Evolutionary conservation across 2,888 invertebrate species (phyloP).

Genomic region (Orthosia gracilis): DNA sequence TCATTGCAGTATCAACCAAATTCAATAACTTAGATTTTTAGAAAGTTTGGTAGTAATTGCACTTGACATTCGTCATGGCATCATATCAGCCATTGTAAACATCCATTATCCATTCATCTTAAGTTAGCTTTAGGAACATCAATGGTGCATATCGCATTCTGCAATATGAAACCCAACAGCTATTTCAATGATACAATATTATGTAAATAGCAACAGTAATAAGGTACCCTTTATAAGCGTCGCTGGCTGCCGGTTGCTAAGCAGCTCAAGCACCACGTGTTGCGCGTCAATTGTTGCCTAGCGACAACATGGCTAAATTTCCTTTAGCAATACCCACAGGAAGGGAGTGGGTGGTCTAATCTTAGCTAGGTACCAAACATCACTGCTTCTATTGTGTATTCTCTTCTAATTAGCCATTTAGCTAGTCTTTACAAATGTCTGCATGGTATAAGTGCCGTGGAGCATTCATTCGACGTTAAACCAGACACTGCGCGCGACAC

Average conservation of each 20-base stretch:
- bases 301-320: background rate
- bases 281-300: conserved; percentile 6
- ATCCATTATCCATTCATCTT: conserved; percentile 15
- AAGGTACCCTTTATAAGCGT: background rate
- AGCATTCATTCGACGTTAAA: conserved; percentile 31
- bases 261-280: conserved; percentile 3
- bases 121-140: background rate
- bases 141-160: conserved; percentile 3
- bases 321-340: background rate
- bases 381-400: background rate
- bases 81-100: conserved; percentile 26
- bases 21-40: conserved; percentile 1
- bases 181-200: background rate
- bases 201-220: background rate
- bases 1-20: conserved; percentile 1
- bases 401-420: conserved; percentile 9
- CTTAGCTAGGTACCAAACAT: background rate
- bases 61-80: conserved; percentile 30
- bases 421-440: conserved; percentile 7
- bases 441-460: conserved; percentile 15
- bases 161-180: background rate
- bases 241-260: background rate
- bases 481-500: conserved; percentile 27
- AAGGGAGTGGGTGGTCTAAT: conserved; percentile 9
- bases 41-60: conserved; percentile 33